A percentile compares a stretch with the other conserved stretches of the same genome.
Conservation (phyloP, 2,888 invertebrate species). For the Harpalus rubripes region DNA sequence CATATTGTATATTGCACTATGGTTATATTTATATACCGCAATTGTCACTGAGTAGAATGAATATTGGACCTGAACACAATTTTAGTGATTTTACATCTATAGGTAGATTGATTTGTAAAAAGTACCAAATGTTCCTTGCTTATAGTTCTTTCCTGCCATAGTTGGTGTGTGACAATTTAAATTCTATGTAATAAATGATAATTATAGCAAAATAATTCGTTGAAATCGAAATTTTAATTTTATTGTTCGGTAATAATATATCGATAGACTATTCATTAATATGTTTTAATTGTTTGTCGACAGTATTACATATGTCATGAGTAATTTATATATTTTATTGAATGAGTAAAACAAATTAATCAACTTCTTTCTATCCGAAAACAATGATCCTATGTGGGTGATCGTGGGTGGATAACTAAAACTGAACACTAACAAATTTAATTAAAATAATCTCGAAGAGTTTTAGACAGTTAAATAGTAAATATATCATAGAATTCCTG, state of each 20-base stretch:
- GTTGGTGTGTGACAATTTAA: constrained; percentile 9
- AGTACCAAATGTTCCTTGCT: no score
- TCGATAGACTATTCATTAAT: constrained; percentile 46
- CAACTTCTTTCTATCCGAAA: constrained; percentile 25
- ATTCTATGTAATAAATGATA: constrained; percentile 1
- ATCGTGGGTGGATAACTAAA: constrained; percentile 27
- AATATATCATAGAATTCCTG: constrained; percentile 38
- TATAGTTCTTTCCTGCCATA: no score
- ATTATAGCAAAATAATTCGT: constrained; percentile 28
- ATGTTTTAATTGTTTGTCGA: constrained; percentile 23
- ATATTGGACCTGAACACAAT: no score
- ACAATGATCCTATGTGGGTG: constrained; percentile 24
- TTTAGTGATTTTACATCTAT: no score
- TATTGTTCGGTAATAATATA: constrained; percentile 24
- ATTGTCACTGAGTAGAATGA: no score
- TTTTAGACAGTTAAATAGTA: constrained; percentile 25
- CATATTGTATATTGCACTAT: no score
- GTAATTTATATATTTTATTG: constrained; percentile 50
- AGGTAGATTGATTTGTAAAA: no score
- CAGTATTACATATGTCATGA: constrained; percentile 35
- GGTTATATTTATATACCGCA: no score
- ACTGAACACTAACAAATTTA: constrained; percentile 8
- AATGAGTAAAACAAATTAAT: constrained; percentile 42
- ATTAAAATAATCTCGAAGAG: constrained; percentile 27
- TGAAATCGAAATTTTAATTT: constrained; percentile 30